Conservation (phyloP, 2,113 vertebrate species). For the Microcebus ravelobensis region DNA sequence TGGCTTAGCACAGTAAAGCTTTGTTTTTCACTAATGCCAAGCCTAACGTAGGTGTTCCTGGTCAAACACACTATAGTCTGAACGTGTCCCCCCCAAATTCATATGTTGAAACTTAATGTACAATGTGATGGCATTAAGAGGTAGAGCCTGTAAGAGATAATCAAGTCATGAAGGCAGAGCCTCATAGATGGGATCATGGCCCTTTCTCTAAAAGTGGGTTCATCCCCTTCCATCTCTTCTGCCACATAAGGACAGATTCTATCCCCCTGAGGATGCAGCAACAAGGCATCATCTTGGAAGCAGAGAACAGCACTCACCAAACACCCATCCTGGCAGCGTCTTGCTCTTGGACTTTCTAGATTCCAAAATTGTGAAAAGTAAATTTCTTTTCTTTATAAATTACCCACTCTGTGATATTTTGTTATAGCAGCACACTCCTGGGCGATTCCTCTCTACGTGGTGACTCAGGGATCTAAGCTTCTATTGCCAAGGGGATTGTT, state of each 20-base stretch:
- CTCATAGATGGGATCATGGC: background rate
- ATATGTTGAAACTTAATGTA: background rate
- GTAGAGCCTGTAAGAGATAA: background rate
- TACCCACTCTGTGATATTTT: background rate
- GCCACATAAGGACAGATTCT: background rate
- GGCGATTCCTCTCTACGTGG: background rate
- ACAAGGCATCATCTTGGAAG: background rate
- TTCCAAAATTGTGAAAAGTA: background rate
- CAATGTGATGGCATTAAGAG: background rate
- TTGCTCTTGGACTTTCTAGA: background rate
- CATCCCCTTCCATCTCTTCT: background rate
- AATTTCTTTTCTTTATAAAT: background rate
- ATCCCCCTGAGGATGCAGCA: background rate
- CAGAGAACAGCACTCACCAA: background rate
- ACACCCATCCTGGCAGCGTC: background rate
- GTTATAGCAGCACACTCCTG: background rate
- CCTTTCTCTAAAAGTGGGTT: background rate
- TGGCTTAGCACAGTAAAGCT: background rate
- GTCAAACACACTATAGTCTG: background rate
- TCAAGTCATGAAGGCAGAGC: background rate
- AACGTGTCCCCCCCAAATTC: background rate
- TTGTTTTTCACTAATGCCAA: background rate
- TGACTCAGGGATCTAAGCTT: background rate
- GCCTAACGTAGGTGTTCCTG: background rate
- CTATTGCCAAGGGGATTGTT: background rate